These are phyloP conservation scores for Plusia festucae DNA, from an alignment of 2,888 invertebrate species.

Conservation along the genomic window DNA sequence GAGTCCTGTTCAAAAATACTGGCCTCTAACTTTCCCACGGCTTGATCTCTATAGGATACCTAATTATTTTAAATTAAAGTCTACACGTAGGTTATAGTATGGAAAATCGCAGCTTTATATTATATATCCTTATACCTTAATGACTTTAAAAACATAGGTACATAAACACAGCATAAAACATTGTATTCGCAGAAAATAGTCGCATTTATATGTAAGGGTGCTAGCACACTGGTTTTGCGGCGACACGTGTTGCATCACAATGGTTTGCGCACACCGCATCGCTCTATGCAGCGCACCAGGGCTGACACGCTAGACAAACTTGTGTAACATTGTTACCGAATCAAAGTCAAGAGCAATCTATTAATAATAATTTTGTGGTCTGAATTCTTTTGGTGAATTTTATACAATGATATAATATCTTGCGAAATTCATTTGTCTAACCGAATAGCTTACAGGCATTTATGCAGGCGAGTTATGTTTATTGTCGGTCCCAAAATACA, in stretches of 20 bases:
- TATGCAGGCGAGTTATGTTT: too few species aligned
- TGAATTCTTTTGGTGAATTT: background rate
- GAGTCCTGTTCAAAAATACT: too few species aligned
- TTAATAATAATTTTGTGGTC: background rate
- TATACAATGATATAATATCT: too few species aligned
- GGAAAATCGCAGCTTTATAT: too few species aligned
- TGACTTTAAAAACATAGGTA: background rate
- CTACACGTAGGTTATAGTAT: too few species aligned
- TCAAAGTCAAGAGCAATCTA: background rate
- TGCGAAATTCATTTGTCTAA: background rate
- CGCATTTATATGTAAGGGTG: constrained; percentile 23
- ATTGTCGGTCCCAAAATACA: too few species aligned
- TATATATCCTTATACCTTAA: background rate
- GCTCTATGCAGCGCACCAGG: constrained; percentile 18
- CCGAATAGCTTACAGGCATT: background rate
- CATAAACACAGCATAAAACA: constrained; percentile 1
- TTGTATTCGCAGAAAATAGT: constrained; percentile 7
- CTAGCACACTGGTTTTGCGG: constrained; percentile 29
- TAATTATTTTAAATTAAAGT: too few species aligned
- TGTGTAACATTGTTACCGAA: background rate
- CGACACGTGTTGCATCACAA: constrained; percentile 57
- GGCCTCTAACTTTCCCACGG: too few species aligned
- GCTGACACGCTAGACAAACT: constrained; percentile 8
- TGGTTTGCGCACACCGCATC: constrained; percentile 42
- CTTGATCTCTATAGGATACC: too few species aligned